These are phyloP conservation scores for Dipus sagitta DNA, from an alignment of 2,797 vertebrate species.

Conservation along the genomic window DNA sequence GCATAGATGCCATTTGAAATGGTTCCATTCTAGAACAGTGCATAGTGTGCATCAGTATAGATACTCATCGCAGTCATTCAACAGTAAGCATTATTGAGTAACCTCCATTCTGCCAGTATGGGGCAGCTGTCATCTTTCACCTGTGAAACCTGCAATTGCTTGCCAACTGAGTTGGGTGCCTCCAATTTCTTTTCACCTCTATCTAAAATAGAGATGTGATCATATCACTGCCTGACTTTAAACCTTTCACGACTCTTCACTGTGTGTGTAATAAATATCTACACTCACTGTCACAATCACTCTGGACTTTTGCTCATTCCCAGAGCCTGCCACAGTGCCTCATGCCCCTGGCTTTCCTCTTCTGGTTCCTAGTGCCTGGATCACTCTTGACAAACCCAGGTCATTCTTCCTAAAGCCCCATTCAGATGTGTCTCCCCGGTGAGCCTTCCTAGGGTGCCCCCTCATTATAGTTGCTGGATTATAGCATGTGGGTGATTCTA, in stretches of 20 bases:
- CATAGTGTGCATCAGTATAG: not conserved
- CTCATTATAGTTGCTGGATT: not conserved
- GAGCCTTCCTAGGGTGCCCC: not conserved
- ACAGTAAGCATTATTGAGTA: not conserved
- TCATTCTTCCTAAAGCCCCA: not conserved
- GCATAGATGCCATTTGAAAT: not conserved
- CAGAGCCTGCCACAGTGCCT: not conserved
- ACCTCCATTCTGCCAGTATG: not conserved
- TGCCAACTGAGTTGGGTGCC: not conserved
- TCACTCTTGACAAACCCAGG: not conserved
- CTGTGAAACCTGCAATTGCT: not conserved
- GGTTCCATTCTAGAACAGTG: not conserved
- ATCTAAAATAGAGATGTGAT: slow-evolving; percentile 39
- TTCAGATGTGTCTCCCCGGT: not conserved
- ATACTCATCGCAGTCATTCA: not conserved
- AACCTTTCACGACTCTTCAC: not conserved
- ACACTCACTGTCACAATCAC: not conserved
- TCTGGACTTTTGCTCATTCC: not conserved
- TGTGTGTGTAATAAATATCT: not conserved
- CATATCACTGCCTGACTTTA: not conserved
- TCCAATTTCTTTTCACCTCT: slow-evolving; percentile 32
- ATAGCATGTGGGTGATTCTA: not conserved
- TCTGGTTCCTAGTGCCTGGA: not conserved
- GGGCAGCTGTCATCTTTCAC: not conserved
- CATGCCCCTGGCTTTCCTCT: not conserved